A percentile compares a stretch with the other conserved stretches of the same genome.
Evolutionary conservation across 2,888 invertebrate species (phyloP).

Genomic region (Prenolepis imparis): DNA sequence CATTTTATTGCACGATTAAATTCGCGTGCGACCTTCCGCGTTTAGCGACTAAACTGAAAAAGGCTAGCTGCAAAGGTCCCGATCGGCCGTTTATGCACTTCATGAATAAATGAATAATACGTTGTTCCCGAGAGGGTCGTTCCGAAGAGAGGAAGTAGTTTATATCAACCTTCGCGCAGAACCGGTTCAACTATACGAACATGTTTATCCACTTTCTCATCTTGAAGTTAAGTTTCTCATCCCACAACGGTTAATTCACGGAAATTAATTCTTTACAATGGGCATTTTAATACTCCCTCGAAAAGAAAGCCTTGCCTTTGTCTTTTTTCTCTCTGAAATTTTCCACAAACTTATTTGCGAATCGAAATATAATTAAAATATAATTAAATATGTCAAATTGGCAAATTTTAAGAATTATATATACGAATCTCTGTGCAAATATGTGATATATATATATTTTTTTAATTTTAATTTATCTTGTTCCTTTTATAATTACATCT

Average conservation of each 20-base stretch:
- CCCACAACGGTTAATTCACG: slow-evolving; percentile 17
- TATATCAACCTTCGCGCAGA: slow-evolving; percentile 35
- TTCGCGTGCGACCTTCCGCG: not conserved
- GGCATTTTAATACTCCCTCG: slow-evolving; percentile 7
- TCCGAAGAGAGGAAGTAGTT: slow-evolving; percentile 33
- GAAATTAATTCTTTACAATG: slow-evolving; percentile 28
- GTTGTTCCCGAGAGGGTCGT: not conserved
- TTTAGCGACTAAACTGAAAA: slow-evolving; percentile 14
- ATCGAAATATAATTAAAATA: not conserved
- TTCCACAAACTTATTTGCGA: not conserved
- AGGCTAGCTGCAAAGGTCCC: not conserved
- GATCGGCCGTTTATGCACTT: slow-evolving; percentile 24
- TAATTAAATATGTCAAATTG: not conserved
- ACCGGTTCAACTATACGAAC: slow-evolving; percentile 20
- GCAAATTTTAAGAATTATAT: not conserved
- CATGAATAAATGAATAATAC: slow-evolving; percentile 46
- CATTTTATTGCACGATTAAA: slow-evolving; percentile 2
- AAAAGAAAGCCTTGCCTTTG: not conserved
- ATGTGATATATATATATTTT: not conserved
- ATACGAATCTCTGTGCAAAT: not conserved
- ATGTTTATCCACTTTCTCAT: slow-evolving; percentile 51
- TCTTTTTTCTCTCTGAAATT: not conserved
- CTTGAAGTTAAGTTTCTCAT: slow-evolving; percentile 23
- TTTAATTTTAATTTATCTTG: slow-evolving; percentile 3
- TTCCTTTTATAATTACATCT: not conserved